Base-by-base conservation (phyloP, 1,140 invertebrate genomes). In the Ceratosolen fusciceps region DNA sequence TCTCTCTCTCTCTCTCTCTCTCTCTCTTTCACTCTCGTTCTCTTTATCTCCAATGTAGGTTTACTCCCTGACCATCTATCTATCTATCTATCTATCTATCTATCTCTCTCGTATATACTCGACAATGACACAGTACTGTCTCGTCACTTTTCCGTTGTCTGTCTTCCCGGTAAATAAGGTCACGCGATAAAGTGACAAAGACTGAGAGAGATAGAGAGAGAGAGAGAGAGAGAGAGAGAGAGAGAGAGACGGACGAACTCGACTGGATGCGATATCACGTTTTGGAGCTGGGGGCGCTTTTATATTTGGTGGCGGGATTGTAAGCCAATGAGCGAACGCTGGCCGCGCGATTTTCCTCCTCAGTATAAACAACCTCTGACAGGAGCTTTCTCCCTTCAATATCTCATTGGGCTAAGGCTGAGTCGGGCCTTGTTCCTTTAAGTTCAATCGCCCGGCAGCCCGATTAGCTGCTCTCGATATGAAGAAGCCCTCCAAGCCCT, bases 231-330 rank as follows among this genome's bases (percentile, higher is more conserved):
- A 37, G 2, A 37, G 10, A 37, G 14, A 1, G 60, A 19, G 16
- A 29, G 10, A 14, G 12, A 34, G 9, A 34, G 2, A 31, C 12
- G 29, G 19, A 60, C 31, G 24, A 29, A 60, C 12, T 14, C 58
- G 26, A 7, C 31, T 60, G 26, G 26, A 29, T 29, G 60, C 10
- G 31, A 65, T 72, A 29, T 54, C 67, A 52, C 67, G 39, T 37
- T 56, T 72, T 52, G 52, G 52, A 62, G 62, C 70, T 74, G 43
- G 52, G 58, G 62, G 29, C 58, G 74, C 74, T 77, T 71, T 7
- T n/a, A 43, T 31, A 62, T 71, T 72, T 54, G 76, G 67, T 78
- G 68, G 29, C 68, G 56, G 76, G 3, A 60, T 14, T 43, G 7
- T 24, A 34, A 37, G 21, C 62, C 21, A 43, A 74, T n/a, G 54